Evolutionary conservation across 2,113 vertebrate genomes (phyloP), one percentile per base, ranked within the genome.

Genomic region (Megaleporinus macrocephalus): DNA sequence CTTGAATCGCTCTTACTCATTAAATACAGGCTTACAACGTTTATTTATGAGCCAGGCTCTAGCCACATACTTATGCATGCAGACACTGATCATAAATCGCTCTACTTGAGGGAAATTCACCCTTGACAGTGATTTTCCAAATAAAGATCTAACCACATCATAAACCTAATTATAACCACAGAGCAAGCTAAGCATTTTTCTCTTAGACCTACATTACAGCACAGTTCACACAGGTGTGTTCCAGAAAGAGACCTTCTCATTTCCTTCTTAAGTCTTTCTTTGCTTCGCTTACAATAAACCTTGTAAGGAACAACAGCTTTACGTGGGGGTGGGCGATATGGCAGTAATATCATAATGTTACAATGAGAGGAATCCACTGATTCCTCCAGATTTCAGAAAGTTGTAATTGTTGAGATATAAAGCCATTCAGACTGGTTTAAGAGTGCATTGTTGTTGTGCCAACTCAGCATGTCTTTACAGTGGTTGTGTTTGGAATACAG

Each of bases 201-300:
- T 73, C 47, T 4, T 36, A 26, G 55, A 72, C 66, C 27, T 77
- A 62, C 68, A 68, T 57, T 53, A 49, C 30, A 49, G 66, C 65
- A 41, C 20, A 29, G 18, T 66, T 51, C 68, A 74, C 51, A 49
- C 79, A 78, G 74, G 62, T 85, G 62, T 51, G 53, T 69, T 69
- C 36, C 80, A 62, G n/a, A 73, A 62, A 61, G 61, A 30, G 68
- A 51, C 61, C 73, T 89, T 90, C 85, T 89, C 85, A 85, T 5
- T 65, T 20, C 80, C 69, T 69, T 20, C 30, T 49, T 76, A 66
- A 86, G 87, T 36, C 41, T 44, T 44, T 44, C 41, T 44, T 44
- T 44, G 41, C 5, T 44, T 44, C 11, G 41, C 11, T 44, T 44
- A 44, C 30, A 66, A 73, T 14, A 55, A 53, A 71, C 74, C 9